Conservation (phyloP, 2,797 vertebrate species). For the Bothrops alternatus region DNA sequence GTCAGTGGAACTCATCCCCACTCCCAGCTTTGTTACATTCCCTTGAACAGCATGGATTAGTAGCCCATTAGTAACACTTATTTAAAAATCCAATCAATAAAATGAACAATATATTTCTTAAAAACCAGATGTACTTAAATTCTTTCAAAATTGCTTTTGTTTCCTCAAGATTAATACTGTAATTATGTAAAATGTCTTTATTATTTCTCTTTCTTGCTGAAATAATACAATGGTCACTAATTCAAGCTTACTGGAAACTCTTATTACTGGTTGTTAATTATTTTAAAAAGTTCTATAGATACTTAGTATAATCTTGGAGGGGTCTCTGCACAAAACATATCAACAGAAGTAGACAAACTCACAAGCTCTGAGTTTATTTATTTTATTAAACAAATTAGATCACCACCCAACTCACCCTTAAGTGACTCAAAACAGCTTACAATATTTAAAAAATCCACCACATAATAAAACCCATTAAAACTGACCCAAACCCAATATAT, state of each 20-base stretch:
- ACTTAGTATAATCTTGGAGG: background rate
- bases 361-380: background rate
- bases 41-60: no score
- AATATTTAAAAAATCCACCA: no score
- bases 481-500: background rate
- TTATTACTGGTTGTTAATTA: background rate
- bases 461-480: no score
- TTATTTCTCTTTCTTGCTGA: background rate
- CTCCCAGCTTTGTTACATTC: no score
- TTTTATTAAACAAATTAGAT: no score
- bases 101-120: no score
- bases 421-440: no score
- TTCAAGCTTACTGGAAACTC: background rate
- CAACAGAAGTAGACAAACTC: background rate
- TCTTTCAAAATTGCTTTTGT: background rate
- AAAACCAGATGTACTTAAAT: background rate
- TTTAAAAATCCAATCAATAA: no score
- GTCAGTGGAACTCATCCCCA: no score
- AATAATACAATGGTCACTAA: background rate
- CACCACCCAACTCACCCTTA: no score
- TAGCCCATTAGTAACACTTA: no score
- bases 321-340: background rate
- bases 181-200: background rate
- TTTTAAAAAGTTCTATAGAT: background rate
- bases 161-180: background rate